Conservation (phyloP, 2,113 vertebrate species). For the Prinia subflava region DNA sequence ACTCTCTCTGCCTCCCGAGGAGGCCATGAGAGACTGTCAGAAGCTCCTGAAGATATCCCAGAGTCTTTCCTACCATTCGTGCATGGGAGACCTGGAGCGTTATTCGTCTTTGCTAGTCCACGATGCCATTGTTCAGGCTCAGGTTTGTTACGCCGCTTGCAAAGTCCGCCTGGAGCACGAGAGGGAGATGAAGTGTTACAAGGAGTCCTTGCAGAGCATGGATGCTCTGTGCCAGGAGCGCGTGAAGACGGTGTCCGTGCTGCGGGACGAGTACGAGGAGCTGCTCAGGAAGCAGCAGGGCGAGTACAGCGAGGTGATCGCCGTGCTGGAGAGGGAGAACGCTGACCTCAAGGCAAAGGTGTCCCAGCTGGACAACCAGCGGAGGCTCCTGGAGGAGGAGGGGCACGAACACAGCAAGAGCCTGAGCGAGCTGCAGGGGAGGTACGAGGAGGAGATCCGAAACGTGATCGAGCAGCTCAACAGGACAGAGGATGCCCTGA, state of each 20-base stretch:
- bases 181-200: constrained; percentile 78
- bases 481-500: constrained; percentile 75
- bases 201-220: constrained; percentile 78
- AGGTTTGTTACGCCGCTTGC: constrained; percentile 88
- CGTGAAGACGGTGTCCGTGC: constrained; percentile 67
- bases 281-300: constrained; percentile 81
- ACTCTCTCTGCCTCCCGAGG: constrained; percentile 63
- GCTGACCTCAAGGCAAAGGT: constrained; percentile 78
- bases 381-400: constrained; percentile 72
- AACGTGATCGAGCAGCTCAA: constrained; percentile 73
- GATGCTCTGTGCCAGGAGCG: constrained; percentile 79
- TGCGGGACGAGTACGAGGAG: constrained; percentile 82
- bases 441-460: constrained; percentile 77
- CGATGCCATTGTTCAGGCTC: constrained; percentile 89
- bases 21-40: constrained; percentile 65
- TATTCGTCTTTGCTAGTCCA: constrained; percentile 83
- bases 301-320: constrained; percentile 76
- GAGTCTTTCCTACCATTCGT: constrained; percentile 64
- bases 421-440: constrained; percentile 73
- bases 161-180: constrained; percentile 80
- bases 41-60: constrained; percentile 77
- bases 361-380: constrained; percentile 72
- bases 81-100: constrained; percentile 66
- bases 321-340: constrained; percentile 81
- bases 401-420: constrained; percentile 74